Conservation (phyloP, 2,888 invertebrate species). For the Diplazon laetatorius region DNA sequence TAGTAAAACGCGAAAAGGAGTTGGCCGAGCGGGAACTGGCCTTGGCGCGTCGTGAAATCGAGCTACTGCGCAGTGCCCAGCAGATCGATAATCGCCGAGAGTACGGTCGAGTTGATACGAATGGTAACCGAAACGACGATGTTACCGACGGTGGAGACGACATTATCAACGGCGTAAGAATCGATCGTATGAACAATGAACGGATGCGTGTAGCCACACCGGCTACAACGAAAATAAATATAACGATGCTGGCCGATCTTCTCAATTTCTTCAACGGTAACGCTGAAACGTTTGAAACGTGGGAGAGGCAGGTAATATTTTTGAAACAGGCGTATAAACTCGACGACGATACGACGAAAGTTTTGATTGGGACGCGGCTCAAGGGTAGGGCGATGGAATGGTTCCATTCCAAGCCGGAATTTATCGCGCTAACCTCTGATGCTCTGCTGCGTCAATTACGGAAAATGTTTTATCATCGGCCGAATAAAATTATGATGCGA, state of each 20-base stretch:
- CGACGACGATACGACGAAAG: constrained; percentile 20
- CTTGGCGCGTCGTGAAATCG: constrained; percentile 12
- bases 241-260: constrained; percentile 27
- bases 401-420: constrained; percentile 37
- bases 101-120: background rate
- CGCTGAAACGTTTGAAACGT: constrained; percentile 33
- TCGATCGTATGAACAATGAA: too few relatives aligned
- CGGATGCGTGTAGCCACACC: background rate
- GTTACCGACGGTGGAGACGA: too few relatives aligned
- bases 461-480: constrained; percentile 35
- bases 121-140: too few relatives aligned
- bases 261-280: constrained; percentile 24
- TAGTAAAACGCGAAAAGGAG: background rate
- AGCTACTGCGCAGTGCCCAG: background rate
- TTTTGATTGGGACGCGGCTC: constrained; percentile 34
- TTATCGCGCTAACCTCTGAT: background rate
- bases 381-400: constrained; percentile 35
- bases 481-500: constrained; percentile 27
- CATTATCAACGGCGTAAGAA: too few relatives aligned
- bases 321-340: constrained; percentile 17
- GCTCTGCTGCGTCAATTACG: background rate
- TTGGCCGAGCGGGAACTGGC: background rate
- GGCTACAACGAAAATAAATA: constrained; percentile 9
- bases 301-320: constrained; percentile 43
- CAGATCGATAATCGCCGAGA: background rate